Base-by-base conservation (phyloP, 2,797 vertebrate genomes). In the Molossus alvarezi region DNA sequence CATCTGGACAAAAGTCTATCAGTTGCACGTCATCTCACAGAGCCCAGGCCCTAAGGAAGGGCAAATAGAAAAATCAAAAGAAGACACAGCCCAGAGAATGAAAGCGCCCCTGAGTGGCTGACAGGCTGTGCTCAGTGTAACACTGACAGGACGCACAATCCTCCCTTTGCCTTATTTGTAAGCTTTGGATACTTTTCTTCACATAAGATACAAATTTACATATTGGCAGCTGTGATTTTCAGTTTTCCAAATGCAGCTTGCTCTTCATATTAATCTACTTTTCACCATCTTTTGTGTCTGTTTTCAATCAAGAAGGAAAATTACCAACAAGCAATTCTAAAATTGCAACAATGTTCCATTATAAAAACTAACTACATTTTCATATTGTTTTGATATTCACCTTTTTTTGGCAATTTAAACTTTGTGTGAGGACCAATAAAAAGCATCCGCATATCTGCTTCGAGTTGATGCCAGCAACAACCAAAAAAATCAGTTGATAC, bases 251-350 rank as follows among this genome's bases (percentile, higher is more conserved):
- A 92, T 86, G 27, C 23, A 92, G 67, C 92, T 89, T 86, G 84
- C 85, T 83, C 65, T 83, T 94, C 86, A 75, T 82, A 95, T 93
- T 93, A 92, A 96, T 92, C 96, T 92, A 55, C 93, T 94, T 94
- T 95, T 90, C 92, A 96, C 89, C 85, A 81, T 92, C 73, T 86
- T 86, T 58, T 53, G n/a, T 87, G 60, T 90, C 97, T 96, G 96
- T 80, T 97, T 97, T 96, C 92, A 97, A 92, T 95, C 90, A 96
- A 51, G 88, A 77, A 96, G 77, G 71, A 95, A 94, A 96, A 94
- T 58, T 37, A 80, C 73, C 85, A 93, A 88, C 41, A 92, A 95
- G 89, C 51, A 64, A 80, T 65, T 90, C 73, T 76, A 83, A 45
- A 51, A 80, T 12, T 72, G 80, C 65, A 94, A 53, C 92, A 91